Percentiles rank a stretch among this genome's conserved stretches.
Conservation (phyloP, 2,797 vertebrate genomes). For the Helarctos malayanus region DNA sequence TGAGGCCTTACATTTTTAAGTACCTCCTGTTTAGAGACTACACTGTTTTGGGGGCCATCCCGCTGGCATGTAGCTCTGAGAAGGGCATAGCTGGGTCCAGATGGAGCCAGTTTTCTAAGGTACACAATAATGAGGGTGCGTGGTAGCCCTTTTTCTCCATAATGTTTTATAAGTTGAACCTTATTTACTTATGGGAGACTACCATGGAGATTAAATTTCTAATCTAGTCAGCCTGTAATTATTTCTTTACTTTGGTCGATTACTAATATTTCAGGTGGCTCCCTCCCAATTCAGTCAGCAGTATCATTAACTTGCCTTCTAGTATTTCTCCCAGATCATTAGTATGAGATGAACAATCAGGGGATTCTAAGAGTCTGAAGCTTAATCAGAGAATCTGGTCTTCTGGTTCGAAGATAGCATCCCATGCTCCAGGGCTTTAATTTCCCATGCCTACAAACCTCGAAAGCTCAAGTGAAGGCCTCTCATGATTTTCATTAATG, state of each 20-base stretch:
- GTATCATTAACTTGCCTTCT: conserved; percentile 42
- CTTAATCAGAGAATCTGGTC: neutral
- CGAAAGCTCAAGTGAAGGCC: neutral
- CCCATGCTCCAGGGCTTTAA: neutral
- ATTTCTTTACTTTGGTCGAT: conserved; percentile 25
- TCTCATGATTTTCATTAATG: conserved; percentile 19
- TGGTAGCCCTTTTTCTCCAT: neutral
- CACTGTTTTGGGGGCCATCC: neutral
- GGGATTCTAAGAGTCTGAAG: conserved; percentile 4
- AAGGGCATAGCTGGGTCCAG: neutral
- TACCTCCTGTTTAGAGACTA: neutral
- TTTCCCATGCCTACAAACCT: neutral
- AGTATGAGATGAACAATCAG: conserved; percentile 13
- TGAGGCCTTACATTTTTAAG: neutral
- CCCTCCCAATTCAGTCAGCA: neutral
- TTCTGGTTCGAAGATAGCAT: neutral
- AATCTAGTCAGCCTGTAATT: neutral
- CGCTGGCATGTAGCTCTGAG: neutral
- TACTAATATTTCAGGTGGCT: conserved; percentile 58
- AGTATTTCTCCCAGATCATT: conserved; percentile 39
- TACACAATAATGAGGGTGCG: neutral
- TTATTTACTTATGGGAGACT: conserved; percentile 51
- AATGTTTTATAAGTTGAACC: conserved; percentile 10
- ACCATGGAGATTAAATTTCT: conserved; percentile 46
- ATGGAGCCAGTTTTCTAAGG: conserved; percentile 31